Evolutionary conservation across 2,797 vertebrate genomes (phyloP), one percentile per base, ranked within the genome.

Genomic region (Leuciscus waleckii): DNA sequence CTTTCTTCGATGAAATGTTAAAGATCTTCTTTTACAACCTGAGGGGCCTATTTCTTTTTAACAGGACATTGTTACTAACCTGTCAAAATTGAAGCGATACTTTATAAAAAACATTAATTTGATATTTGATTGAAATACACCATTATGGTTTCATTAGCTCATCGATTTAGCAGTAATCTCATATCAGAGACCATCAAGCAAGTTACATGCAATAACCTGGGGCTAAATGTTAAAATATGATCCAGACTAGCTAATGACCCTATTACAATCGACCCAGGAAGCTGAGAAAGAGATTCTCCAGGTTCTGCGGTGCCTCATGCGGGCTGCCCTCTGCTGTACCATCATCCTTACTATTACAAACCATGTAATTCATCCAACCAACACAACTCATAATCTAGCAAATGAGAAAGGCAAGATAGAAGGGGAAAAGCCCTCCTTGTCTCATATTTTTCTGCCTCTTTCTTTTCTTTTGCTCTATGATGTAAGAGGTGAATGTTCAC

Each of bases 111-210:
- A 73, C 85, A 81, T 84, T 88, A 37, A 87, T 87, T 79, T 89
- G 88, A 89, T 87, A 79, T 87, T 89, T 85, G 88, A 87, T 87
- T 87, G 79, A 89, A 85, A 87, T 83, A 79, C 82, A 84, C 82
- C 83, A 87, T 89, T 85, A 89, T 74, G 79, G 79, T 87, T 84
- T 87, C 85, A 87, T 89, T 89, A 89, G 83, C 82, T 79, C 85
- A 89, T 89, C 81, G 88, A 89, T 89, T 89, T 85, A 85, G 85
- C 88, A 87, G 85, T 89, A 89, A 89, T 85, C 85, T 81, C 78
- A 82, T 79, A 85, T 32, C 82, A 87, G 79, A 79, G 85, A 74
- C 83, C 80, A 88, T 88, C 84, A 85, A 85, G 85, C 76, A 69
- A 77, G 69, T 82, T 87, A 78, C 61, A 76, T 74, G 71, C 76